Base-by-base conservation (phyloP, 1,140 invertebrate genomes). In the Sipha flava region DNA sequence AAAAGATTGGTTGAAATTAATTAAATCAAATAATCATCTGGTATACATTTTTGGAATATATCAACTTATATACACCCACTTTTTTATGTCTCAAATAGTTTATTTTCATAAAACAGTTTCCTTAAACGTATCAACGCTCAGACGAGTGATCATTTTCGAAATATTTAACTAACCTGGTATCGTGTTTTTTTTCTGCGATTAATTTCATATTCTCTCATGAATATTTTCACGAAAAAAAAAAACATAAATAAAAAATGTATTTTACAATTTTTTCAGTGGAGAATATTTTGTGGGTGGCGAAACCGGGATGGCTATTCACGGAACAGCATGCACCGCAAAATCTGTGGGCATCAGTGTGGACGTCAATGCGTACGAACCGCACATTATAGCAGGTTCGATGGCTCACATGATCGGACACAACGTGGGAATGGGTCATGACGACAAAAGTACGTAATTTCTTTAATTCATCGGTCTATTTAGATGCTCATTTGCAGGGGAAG, bases 321-420 rank as follows among this genome's bases (percentile, higher is more conserved):
- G 94, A 82, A 95, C 93, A 7, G 92, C 98, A 80, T 98, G 96
- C 87, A 96, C 93, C 18, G 88, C 91, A 5, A 95, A 94, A 85
- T 92, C 95, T 1, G 92, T 97, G 3, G 95, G 95, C 80, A 94
- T 98, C 82, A 95, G 92, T 83, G 93, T 95, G 82, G 95, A 96
- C 86, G 90, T 94, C 45, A 95, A 95, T 86, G 91, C 93, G 1
- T 96, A 97, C 85, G 95, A 98, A 85, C 95, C 95, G 1, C 95
- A 98, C 87, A 90, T 98, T 18, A 88, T 96, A 21, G 96, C 95
- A 2, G 94, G 94, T 12, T 95, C 95, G 18, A 92, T 98, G 91
- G 94, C 95, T 14, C 96, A 98, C 85, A 97, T 97, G 95, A 95
- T 97, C 83, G 95, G 96, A 21, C 96, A 98, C 84, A 98, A 97